Evolutionary conservation across 2,113 vertebrate species (phyloP).

Genomic region (Malurus elegans): DNA sequence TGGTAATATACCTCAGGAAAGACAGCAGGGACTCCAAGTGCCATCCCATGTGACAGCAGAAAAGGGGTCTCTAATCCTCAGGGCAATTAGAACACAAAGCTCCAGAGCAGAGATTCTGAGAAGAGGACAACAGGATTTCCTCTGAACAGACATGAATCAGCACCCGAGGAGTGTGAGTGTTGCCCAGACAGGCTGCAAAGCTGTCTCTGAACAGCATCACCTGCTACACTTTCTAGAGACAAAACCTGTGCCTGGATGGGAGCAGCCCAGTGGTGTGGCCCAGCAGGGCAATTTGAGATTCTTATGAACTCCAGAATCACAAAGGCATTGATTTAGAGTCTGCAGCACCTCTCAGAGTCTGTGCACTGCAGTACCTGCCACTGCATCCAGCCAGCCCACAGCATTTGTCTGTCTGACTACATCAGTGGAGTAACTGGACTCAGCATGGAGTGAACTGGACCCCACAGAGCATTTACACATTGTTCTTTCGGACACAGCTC

Average conservation of each 20-base stretch:
- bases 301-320: not conserved
- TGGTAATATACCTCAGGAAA: not conserved
- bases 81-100: not conserved
- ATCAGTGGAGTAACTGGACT: not conserved
- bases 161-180: not conserved
- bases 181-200: not conserved
- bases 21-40: not conserved
- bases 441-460: not conserved
- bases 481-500: not conserved
- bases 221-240: not conserved
- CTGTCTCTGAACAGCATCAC: not conserved
- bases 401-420: not conserved
- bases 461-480: not conserved
- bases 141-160: not conserved
- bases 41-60: accelerated
- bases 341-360: not conserved
- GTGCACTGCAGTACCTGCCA: not conserved
- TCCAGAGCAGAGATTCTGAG: not conserved
- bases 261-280: not conserved
- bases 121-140: not conserved
- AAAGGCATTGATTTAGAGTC: not conserved
- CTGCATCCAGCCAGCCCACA: not conserved
- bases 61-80: not conserved
- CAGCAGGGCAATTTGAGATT: not conserved
- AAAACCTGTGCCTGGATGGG: not conserved